Base-by-base conservation (phyloP, 2,113 vertebrate species). In the Phycodurus eques region DNA sequence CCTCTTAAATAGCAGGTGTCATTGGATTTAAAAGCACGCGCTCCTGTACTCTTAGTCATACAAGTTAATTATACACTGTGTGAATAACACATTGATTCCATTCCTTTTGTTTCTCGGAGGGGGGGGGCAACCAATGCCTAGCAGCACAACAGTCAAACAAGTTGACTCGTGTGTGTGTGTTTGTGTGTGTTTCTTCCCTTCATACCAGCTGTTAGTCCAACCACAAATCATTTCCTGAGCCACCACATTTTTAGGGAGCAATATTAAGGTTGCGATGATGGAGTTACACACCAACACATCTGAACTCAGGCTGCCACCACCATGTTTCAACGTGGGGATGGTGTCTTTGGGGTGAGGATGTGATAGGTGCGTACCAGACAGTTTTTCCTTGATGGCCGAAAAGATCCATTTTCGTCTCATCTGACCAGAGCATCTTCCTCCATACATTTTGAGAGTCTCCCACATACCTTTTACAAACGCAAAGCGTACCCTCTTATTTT, bases 141-240 rank as follows among this genome's bases (percentile, higher is more conserved):
- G 12, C 31, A 14, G 20, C 71, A 51, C 14, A 66, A 62, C 66
- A 72, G 62, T 51, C 60, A 9, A 49, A 70, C 67, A 67, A 64
- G 70, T 31, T 71, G 10, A 4, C 35, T 35, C 54, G 42, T 54
- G 49, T 61, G 42, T 43, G 8, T 61, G 42, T 43, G 8, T 61
- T 14, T n/a, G n/a, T n/a, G 73, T 51, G 42, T 43, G 8, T 61
- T 14, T n/a, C 43, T 66, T 73, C 14, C 22, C 63, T 47, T 17
- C 42, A 22, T 12, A 62, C 77, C 75, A 78, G 67, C 61, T 62
- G 49, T 20, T 42, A 39, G 35, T 20, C 17, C 60, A 20, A 17
- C 13, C 33, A 63, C 17, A 20, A 62, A 42, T 63, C 35, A 11
- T 63, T 42, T 63, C 19, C 17, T 42, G 39, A 35, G 15, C 42